These are phyloP conservation scores for Chloroclystis v-ata DNA, from an alignment of 2,888 invertebrate genomes.

Conservation along the genomic window DNA sequence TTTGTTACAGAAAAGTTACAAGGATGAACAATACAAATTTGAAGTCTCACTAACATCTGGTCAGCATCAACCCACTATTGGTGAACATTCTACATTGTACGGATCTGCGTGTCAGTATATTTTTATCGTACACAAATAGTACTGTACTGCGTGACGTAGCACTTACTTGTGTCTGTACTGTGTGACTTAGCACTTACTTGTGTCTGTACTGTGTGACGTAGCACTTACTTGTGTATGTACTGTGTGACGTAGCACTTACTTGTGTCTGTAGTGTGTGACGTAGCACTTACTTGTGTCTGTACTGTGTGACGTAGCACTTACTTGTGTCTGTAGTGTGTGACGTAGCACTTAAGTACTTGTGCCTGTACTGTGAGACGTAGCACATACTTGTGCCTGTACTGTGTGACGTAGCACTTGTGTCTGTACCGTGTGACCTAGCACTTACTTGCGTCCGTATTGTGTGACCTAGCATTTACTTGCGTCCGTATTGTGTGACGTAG, in stretches of 20 bases:
- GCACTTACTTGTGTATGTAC: constrained; percentile 55
- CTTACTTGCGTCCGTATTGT: too few relatives aligned
- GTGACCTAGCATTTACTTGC: neutral
- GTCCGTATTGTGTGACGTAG: neutral
- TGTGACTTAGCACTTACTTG: neutral
- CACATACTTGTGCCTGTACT: too few relatives aligned
- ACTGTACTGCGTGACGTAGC: neutral
- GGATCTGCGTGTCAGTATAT: too few relatives aligned
- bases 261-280: too few relatives aligned
- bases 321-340: too few relatives aligned
- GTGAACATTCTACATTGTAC: too few relatives aligned
- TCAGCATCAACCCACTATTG: too few relatives aligned
- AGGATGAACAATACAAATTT: too few relatives aligned
- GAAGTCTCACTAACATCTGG: too few relatives aligned
- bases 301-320: constrained; percentile 72
- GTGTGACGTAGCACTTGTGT: neutral
- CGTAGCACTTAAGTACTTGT: constrained; percentile 53
- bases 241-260: constrained; percentile 74
- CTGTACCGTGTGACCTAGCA: neutral
- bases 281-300: constrained; percentile 54
- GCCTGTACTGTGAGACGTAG: constrained; percentile 68
- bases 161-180: neutral
- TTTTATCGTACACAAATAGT: too few relatives aligned
- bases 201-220: too few relatives aligned
- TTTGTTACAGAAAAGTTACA: neutral